Percentiles rank a stretch among this genome's conserved stretches.
These are phyloP conservation scores for Zapornia atra DNA, from an alignment of 2,113 vertebrate species.

Conservation along the genomic window DNA sequence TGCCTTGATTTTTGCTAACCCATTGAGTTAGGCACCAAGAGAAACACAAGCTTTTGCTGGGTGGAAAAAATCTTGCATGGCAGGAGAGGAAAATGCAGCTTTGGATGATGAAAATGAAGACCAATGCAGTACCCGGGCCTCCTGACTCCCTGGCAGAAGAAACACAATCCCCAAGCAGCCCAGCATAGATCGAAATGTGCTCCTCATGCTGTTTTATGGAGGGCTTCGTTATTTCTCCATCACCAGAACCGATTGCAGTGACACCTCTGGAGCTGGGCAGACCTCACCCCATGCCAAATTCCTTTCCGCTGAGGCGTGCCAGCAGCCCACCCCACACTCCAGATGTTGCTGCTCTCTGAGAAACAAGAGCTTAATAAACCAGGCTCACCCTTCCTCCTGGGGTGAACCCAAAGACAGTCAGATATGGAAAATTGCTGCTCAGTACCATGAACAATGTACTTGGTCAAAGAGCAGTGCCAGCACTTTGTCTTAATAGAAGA, in stretches of 20 bases:
- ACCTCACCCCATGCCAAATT: slow-evolving; percentile 72
- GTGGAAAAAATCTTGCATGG: slow-evolving; percentile 16
- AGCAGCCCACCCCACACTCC: slow-evolving; percentile 69
- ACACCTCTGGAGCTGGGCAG: slow-evolving; percentile 79
- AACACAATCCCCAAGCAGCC: slow-evolving; percentile 20
- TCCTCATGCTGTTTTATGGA: not conserved
- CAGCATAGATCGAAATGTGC: not conserved
- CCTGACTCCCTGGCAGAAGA: slow-evolving; percentile 34
- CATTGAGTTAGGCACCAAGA: not conserved
- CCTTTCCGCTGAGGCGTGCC: slow-evolving; percentile 70
- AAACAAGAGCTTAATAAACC: slow-evolving; percentile 74
- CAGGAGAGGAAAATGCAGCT: not conserved
- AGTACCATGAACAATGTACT: slow-evolving; percentile 71
- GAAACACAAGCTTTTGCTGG: not conserved
- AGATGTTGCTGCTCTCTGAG: slow-evolving; percentile 78
- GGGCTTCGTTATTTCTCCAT: slow-evolving; percentile 61
- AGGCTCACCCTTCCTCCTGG: slow-evolving; percentile 81
- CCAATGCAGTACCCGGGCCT: not conserved
- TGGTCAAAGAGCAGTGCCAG: slow-evolving; percentile 46
- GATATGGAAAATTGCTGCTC: slow-evolving; percentile 76
- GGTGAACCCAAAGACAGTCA: slow-evolving; percentile 74
- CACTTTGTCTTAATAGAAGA: slow-evolving; percentile 74
- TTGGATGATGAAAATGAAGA: not conserved
- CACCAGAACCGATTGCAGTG: slow-evolving; percentile 71
- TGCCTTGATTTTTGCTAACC: slow-evolving; percentile 28